These are phyloP conservation scores for Marisa cornuarietis DNA, from an alignment of 1,140 invertebrate genomes.

Conservation along the genomic window DNA sequence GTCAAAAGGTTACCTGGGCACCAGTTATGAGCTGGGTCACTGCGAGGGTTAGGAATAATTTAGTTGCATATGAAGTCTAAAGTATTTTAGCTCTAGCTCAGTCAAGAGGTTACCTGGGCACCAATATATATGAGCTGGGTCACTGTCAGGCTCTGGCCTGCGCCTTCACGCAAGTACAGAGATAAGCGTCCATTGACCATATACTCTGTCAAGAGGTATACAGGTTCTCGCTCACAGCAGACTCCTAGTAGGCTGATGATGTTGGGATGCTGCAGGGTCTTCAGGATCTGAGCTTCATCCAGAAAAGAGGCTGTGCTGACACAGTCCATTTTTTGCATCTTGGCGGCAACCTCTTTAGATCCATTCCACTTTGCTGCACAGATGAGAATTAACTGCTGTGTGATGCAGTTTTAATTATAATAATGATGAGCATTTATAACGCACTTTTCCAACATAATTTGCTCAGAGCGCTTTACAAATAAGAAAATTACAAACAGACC, in stretches of 20 bases:
- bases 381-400: neutral
- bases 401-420: neutral
- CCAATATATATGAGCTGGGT: conserved; percentile 54
- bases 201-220: conserved; percentile 98
- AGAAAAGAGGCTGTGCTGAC: conserved; percentile 97
- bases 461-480: no score
- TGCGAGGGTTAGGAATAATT: conserved; percentile 25
- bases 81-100: neutral
- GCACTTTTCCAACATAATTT: no score
- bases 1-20: conserved; percentile 47
- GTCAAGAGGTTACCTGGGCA: conserved; percentile 47
- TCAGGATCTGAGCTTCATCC: conserved; percentile 97
- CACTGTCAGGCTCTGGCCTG: conserved; percentile 46
- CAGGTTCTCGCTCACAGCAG: conserved; percentile 96
- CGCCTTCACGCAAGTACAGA: conserved; percentile 55
- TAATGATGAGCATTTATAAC: no score
- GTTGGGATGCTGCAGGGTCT: conserved; percentile 94
- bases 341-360: conserved; percentile 93
- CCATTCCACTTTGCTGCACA: conserved; percentile 83
- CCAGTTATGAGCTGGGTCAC: conserved; percentile 51
- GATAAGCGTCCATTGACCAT: conserved; percentile 56
- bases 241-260: conserved; percentile 95
- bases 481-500: no score
- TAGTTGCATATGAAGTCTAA: neutral
- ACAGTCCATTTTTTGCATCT: conserved; percentile 92